phyloP scores from a whole-genome alignment of 2,888 invertebrate genomes.

The Autographa pulchrina region DNA sequence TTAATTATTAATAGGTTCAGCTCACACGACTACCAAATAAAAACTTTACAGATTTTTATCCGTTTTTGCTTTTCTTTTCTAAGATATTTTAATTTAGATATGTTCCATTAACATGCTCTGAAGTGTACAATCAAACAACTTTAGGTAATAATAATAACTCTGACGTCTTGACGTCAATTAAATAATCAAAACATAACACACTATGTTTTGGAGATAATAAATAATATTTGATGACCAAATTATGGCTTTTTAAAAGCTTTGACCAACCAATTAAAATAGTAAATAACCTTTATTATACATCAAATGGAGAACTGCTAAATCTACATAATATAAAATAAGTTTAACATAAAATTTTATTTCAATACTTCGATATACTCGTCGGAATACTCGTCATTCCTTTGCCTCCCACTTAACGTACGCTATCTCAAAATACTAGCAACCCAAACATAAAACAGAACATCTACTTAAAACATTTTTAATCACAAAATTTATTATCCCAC shows the following conservation, averaged over 20 bases:
- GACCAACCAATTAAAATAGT: not conserved
- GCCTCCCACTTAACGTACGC: slow-evolving; percentile 48
- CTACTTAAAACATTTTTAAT: slow-evolving; percentile 65
- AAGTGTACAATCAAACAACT: not conserved
- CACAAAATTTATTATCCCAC: slow-evolving; percentile 70
- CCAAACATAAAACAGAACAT: slow-evolving; percentile 62
- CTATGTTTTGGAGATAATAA: slow-evolving; percentile 1
- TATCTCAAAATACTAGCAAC: slow-evolving; percentile 53
- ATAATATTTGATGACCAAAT: slow-evolving; percentile 2
- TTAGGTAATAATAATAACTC: not conserved
- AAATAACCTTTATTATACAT: slow-evolving; percentile 1
- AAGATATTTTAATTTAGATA: not conserved
- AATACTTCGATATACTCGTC: slow-evolving; percentile 22
- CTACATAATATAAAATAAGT: slow-evolving; percentile 43
- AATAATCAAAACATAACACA: not conserved
- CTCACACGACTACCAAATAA: not conserved
- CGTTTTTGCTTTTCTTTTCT: not conserved
- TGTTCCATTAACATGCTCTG: not conserved
- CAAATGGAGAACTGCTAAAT: slow-evolving; percentile 7
- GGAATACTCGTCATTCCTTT: slow-evolving; percentile 33
- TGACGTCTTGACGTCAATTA: not conserved
- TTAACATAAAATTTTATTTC: slow-evolving; percentile 33
- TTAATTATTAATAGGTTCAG: not conserved
- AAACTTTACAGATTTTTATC: not conserved
- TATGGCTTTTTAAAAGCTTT: slow-evolving; percentile 3